Percentiles rank a stretch among this genome's conserved stretches.
Evolutionary conservation across 2,797 vertebrate genomes (phyloP).

Genomic region (Selene dorsalis): DNA sequence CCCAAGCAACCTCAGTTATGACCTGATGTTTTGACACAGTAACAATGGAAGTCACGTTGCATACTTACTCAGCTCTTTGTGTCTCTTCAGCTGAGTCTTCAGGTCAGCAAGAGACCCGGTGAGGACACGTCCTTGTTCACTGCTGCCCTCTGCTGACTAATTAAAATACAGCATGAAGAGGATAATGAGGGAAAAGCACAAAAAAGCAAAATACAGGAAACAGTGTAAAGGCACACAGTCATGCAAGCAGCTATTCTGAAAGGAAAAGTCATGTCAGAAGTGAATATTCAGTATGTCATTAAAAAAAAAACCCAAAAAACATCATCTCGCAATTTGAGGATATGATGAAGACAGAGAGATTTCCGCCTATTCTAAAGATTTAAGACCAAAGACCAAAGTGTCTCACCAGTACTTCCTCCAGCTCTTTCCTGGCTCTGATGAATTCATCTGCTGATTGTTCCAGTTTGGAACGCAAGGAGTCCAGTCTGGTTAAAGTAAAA

Average conservation of each 20-base stretch:
- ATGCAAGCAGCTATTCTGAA: slow-evolving; percentile 36
- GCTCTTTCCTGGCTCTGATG: slow-evolving; percentile 81
- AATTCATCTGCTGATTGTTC: slow-evolving; percentile 80
- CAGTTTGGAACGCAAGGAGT: slow-evolving; percentile 80
- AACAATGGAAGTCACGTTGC: not conserved
- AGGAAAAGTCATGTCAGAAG: slow-evolving; percentile 52
- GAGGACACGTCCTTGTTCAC: slow-evolving; percentile 86
- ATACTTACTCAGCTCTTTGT: slow-evolving; percentile 84
- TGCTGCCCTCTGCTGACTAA: slow-evolving; percentile 91
- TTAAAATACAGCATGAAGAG: slow-evolving; percentile 62
- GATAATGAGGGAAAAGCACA: slow-evolving; percentile 15
- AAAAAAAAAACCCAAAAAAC: slow-evolving; percentile 16
- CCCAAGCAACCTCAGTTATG: not conserved
- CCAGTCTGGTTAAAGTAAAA: slow-evolving; percentile 76
- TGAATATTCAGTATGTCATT: slow-evolving; percentile 61
- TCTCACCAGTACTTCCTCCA: slow-evolving; percentile 85
- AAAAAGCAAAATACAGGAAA: slow-evolving; percentile 8
- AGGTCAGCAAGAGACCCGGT: slow-evolving; percentile 60
- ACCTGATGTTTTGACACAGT: slow-evolving; percentile 1
- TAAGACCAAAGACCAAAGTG: slow-evolving; percentile 59
- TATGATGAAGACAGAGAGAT: slow-evolving; percentile 56
- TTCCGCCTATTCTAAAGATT: slow-evolving; percentile 68
- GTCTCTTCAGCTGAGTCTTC: slow-evolving; percentile 81
- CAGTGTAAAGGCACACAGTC: not conserved
- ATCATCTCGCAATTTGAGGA: slow-evolving; percentile 49